A percentile compares a stretch with the other conserved stretches of the same genome.
These are phyloP conservation scores for Shinisaurus crocodilurus DNA, from an alignment of 2,113 vertebrate genomes.

Conservation along the genomic window DNA sequence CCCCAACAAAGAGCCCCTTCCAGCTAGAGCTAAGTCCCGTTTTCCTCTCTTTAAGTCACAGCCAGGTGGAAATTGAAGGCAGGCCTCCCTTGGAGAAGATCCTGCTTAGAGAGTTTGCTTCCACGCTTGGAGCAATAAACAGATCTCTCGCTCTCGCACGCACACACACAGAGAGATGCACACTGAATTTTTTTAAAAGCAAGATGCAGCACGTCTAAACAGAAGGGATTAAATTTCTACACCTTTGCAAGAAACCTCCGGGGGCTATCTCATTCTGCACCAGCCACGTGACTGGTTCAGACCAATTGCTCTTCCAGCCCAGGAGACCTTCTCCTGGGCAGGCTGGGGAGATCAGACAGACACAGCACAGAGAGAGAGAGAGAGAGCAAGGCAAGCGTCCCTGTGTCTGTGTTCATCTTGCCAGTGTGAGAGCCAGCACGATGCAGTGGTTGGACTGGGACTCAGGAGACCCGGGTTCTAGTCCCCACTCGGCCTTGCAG, in stretches of 20 bases:
- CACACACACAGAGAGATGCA: too few relatives aligned
- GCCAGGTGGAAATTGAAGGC: background rate
- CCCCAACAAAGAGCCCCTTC: slow-evolving; percentile 33
- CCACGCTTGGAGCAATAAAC: background rate
- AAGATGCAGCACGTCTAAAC: slow-evolving; percentile 42
- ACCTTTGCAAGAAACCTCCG: slow-evolving; percentile 12
- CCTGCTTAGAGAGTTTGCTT: slow-evolving; percentile 3
- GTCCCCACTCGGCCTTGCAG: too few relatives aligned
- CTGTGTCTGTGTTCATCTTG: too few relatives aligned
- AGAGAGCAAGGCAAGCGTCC: too few relatives aligned
- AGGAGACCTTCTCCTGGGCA: background rate
- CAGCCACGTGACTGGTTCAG: background rate
- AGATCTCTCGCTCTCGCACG: background rate
- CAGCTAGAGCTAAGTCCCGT: slow-evolving; percentile 50
- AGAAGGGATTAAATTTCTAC: slow-evolving; percentile 54
- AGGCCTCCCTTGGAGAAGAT: slow-evolving; percentile 12
- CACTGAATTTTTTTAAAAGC: background rate
- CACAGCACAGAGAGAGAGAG: background rate
- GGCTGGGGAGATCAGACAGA: too few relatives aligned
- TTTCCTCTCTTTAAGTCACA: background rate
- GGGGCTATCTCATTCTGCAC: slow-evolving; percentile 15
- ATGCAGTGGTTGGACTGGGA: too few relatives aligned
- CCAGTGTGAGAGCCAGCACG: too few relatives aligned
- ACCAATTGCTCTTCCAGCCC: background rate
- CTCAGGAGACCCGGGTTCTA: too few relatives aligned